phyloP scores from a whole-genome alignment of 2,888 invertebrate species.

The Spialia ferax region DNA sequence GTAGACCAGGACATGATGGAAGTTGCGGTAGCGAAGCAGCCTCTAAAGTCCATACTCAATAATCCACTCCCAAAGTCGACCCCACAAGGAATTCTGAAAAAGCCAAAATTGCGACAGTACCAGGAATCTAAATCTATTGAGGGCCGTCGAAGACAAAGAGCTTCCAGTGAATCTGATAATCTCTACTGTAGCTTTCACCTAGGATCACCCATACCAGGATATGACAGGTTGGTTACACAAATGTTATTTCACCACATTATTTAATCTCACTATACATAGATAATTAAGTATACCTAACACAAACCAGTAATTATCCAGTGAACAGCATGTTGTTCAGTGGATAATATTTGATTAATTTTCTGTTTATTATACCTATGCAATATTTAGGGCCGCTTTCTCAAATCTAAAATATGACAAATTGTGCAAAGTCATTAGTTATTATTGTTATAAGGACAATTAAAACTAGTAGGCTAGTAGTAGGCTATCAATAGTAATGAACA shows the following conservation, averaged over 20 bases:
- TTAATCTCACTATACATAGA: neutral
- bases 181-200: conserved; percentile 65
- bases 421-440: too few species aligned
- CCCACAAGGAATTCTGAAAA: conserved; percentile 76
- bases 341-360: too few species aligned
- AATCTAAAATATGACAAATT: too few species aligned
- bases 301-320: too few species aligned
- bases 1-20: conserved; percentile 79
- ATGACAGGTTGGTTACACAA: conserved; percentile 67
- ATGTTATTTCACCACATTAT: conserved; percentile 16
- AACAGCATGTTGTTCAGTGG: too few species aligned
- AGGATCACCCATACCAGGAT: conserved; percentile 66
- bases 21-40: conserved; percentile 69
- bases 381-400: too few species aligned
- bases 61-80: conserved; percentile 72
- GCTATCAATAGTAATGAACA: neutral
- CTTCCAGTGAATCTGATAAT: conserved; percentile 83
- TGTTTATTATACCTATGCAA: too few species aligned
- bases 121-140: conserved; percentile 67
- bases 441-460: too few species aligned
- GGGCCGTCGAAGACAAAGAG: conserved; percentile 77
- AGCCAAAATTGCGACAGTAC: conserved; percentile 70
- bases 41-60: conserved; percentile 81
- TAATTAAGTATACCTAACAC: too few species aligned
- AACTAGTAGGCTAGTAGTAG: too few species aligned